Percentiles rank a stretch among this genome's conserved stretches.
phyloP scores from a whole-genome alignment of 2,797 vertebrate genomes.

The Caiman crocodilus region DNA sequence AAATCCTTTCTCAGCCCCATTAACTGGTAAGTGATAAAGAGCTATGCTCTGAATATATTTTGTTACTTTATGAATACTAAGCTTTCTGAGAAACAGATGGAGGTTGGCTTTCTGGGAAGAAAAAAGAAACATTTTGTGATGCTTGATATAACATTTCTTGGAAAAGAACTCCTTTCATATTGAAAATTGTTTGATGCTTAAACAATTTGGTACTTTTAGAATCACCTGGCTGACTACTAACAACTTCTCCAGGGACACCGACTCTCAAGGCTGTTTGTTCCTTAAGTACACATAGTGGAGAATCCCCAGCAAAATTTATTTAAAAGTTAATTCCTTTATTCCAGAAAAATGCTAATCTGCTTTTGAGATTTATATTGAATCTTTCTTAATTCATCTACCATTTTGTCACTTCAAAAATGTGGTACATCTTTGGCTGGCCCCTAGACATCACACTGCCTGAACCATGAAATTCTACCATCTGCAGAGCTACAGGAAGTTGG shows the following conservation, averaged over 20 bases:
- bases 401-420: slow-evolving; percentile 39
- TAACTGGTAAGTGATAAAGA: slow-evolving; percentile 62
- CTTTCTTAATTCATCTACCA: slow-evolving; percentile 59
- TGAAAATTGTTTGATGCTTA: slow-evolving; percentile 73
- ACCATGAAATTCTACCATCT: slow-evolving; percentile 58
- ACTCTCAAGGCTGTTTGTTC: slow-evolving; percentile 56
- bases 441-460: slow-evolving; percentile 27
- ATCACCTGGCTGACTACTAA: slow-evolving; percentile 32
- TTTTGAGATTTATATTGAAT: slow-evolving; percentile 50
- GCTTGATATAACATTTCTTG: slow-evolving; percentile 61
- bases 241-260: slow-evolving; percentile 61
- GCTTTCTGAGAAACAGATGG: slow-evolving; percentile 75
- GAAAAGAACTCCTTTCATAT: slow-evolving; percentile 64
- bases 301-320: slow-evolving; percentile 67
- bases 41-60: slow-evolving; percentile 58
- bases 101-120: slow-evolving; percentile 50
- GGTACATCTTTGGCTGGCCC: slow-evolving; percentile 11
- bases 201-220: slow-evolving; percentile 60
- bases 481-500: slow-evolving; percentile 8
- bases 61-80: slow-evolving; percentile 70
- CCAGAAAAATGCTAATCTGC: slow-evolving; percentile 57
- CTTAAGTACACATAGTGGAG: slow-evolving; percentile 42
- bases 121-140: slow-evolving; percentile 55
- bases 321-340: slow-evolving; percentile 69
- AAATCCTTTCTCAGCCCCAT: slow-evolving; percentile 74